These are phyloP conservation scores for Perodicticus potto DNA, from an alignment of 2,797 vertebrate genomes.

Conservation along the genomic window DNA sequence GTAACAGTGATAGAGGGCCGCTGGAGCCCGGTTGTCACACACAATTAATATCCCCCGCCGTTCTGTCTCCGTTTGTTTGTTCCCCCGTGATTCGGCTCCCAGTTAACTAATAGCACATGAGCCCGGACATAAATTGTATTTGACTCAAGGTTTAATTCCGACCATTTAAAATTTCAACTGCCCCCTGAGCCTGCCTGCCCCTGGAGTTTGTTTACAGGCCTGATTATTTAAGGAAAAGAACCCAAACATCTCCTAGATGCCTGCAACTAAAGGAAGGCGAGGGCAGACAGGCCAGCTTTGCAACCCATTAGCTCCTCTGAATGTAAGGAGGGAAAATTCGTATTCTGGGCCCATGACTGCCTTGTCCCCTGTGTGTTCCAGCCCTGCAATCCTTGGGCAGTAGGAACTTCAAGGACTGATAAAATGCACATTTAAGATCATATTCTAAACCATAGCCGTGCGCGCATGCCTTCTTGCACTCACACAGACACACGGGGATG, in stretches of 20 bases:
- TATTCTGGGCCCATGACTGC: conserved; percentile 58
- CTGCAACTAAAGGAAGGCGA: conserved; percentile 74
- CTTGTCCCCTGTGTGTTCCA: conserved; percentile 62
- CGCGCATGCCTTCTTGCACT: background rate
- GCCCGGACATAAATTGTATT: conserved; percentile 91
- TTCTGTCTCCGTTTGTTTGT: conserved; percentile 89
- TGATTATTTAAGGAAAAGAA: conserved; percentile 79
- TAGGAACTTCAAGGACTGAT: conserved; percentile 70
- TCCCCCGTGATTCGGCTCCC: conserved; percentile 85
- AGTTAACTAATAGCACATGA: conserved; percentile 92
- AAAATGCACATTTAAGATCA: conserved; percentile 77
- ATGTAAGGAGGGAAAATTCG: conserved; percentile 77
- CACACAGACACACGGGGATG: background rate
- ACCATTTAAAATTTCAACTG: conserved; percentile 88
- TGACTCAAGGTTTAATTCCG: conserved; percentile 91
- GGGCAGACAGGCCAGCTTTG: conserved; percentile 46
- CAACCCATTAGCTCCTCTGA: conserved; percentile 58
- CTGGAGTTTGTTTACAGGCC: conserved; percentile 84
- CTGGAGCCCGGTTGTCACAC: conserved; percentile 89
- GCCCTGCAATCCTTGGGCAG: conserved; percentile 56
- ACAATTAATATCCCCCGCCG: conserved; percentile 90
- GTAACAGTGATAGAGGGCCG: conserved; percentile 91
- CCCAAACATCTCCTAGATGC: conserved; percentile 71
- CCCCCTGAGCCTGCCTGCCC: conserved; percentile 84
- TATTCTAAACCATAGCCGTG: conserved; percentile 31